Conservation (phyloP, 2,888 invertebrate species). For the Cerastis leucographa region DNA sequence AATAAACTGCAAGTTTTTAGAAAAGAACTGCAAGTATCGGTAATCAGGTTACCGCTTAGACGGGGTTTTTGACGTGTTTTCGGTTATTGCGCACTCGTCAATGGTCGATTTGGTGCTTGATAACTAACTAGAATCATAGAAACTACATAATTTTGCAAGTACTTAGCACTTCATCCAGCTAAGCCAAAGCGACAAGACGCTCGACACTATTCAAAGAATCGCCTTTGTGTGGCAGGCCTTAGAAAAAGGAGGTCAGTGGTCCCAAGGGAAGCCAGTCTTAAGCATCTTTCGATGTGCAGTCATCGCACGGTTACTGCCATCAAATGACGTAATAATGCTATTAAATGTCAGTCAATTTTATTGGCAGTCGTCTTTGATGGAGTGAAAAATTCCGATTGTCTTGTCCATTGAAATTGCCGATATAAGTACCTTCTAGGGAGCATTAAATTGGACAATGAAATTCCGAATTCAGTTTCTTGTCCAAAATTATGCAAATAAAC, state of each 20-base stretch:
- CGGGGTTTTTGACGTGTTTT: not conserved
- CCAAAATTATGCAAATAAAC: constrained; percentile 9
- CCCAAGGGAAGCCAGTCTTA: constrained; percentile 44
- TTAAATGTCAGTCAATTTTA: constrained; percentile 14
- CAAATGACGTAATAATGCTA: constrained; percentile 31
- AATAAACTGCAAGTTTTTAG: not conserved
- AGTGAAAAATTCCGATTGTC: not conserved
- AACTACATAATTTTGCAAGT: not conserved
- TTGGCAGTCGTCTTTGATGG: not conserved
- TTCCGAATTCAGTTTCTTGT: constrained; percentile 6
- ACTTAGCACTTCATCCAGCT: not conserved
- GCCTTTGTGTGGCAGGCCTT: constrained; percentile 29
- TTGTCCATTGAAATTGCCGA: not conserved
- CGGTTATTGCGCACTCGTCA: not conserved
- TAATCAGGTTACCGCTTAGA: not conserved
- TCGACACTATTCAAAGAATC: constrained; percentile 28
- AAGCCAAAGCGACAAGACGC: not conserved
- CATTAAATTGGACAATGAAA: not conserved
- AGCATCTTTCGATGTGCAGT: constrained; percentile 36
- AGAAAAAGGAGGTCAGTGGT: constrained; percentile 44
- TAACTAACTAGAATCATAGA: not conserved
- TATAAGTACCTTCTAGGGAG: not conserved
- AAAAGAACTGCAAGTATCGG: not conserved
- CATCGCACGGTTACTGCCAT: constrained; percentile 20
- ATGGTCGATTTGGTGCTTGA: not conserved